phyloP scores from a whole-genome alignment of 2,113 vertebrate species.

The Hippoglossus stenolepis region DNA sequence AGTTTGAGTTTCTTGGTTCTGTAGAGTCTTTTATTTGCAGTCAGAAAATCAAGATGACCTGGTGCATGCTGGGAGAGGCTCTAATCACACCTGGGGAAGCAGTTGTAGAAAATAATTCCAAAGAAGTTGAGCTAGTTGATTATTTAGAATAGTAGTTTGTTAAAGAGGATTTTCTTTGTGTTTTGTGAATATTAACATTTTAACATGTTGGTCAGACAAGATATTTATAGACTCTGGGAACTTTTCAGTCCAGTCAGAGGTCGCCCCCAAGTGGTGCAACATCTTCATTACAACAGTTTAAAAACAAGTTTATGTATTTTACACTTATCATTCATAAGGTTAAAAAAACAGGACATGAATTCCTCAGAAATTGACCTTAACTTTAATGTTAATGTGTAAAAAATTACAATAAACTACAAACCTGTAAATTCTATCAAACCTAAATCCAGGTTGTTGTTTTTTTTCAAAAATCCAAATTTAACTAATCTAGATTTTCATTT shows the following conservation, averaged over 20 bases:
- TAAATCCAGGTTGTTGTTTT: background rate
- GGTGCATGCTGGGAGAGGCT: too few relatives aligned
- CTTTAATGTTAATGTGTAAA: too few relatives aligned
- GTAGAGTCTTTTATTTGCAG: too few relatives aligned
- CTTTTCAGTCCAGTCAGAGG: background rate
- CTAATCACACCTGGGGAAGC: too few relatives aligned
- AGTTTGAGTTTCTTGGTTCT: too few relatives aligned
- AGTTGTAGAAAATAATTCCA: too few relatives aligned
- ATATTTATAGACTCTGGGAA: too few relatives aligned
- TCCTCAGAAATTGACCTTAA: too few relatives aligned
- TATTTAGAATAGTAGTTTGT: too few relatives aligned
- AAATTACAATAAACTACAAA: background rate
- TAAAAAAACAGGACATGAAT: background rate
- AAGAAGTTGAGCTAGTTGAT: too few relatives aligned
- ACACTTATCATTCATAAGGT: background rate
- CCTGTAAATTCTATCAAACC: background rate
- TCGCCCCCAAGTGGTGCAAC: constrained; percentile 45
- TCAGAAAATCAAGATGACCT: too few relatives aligned
- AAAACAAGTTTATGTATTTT: background rate
- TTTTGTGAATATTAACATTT: background rate
- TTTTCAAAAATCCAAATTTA: background rate
- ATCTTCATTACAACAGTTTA: background rate
- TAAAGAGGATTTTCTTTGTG: too few relatives aligned
- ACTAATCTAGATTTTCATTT: background rate
- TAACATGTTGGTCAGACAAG: background rate